Conservation (phyloP, 2,888 invertebrate genomes). For the Laothoe populi region DNA sequence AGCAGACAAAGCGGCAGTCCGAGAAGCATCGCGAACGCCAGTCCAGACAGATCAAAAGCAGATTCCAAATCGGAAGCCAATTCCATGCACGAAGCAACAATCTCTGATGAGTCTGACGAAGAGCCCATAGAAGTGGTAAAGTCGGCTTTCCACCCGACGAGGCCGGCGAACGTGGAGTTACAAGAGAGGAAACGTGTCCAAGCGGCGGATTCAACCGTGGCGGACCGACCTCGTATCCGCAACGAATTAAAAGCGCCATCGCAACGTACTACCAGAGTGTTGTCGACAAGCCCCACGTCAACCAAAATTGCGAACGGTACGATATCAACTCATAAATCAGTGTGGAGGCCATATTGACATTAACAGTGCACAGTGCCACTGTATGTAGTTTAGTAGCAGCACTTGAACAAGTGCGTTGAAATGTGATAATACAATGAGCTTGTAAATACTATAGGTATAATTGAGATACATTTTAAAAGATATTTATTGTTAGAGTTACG, state of each 20-base stretch:
- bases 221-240: slow-evolving; percentile 72
- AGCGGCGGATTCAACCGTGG: slow-evolving; percentile 86
- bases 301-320: slow-evolving; percentile 85
- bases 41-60: slow-evolving; percentile 79
- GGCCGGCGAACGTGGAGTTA: slow-evolving; percentile 84
- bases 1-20: slow-evolving; percentile 84
- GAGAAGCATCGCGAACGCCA: slow-evolving; percentile 68
- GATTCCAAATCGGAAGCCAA: slow-evolving; percentile 86
- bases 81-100: slow-evolving; percentile 86
- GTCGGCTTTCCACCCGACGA: slow-evolving; percentile 89
- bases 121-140: slow-evolving; percentile 91
- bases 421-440: slow-evolving; percentile 83
- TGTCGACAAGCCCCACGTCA: slow-evolving; percentile 79
- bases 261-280: slow-evolving; percentile 74
- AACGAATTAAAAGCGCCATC: slow-evolving; percentile 87
- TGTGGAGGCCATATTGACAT: slow-evolving; percentile 90
- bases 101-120: slow-evolving; percentile 87
- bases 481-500: slow-evolving; percentile 72
- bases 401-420: slow-evolving; percentile 61
- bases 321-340: slow-evolving; percentile 86
- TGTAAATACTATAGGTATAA: slow-evolving; percentile 76
- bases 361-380: slow-evolving; percentile 48
- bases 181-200: slow-evolving; percentile 83
- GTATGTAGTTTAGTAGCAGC: slow-evolving; percentile 53
- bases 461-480: slow-evolving; percentile 64